phyloP scores from a whole-genome alignment of 2,797 vertebrate genomes.

The Setipinna tenuifilis region DNA sequence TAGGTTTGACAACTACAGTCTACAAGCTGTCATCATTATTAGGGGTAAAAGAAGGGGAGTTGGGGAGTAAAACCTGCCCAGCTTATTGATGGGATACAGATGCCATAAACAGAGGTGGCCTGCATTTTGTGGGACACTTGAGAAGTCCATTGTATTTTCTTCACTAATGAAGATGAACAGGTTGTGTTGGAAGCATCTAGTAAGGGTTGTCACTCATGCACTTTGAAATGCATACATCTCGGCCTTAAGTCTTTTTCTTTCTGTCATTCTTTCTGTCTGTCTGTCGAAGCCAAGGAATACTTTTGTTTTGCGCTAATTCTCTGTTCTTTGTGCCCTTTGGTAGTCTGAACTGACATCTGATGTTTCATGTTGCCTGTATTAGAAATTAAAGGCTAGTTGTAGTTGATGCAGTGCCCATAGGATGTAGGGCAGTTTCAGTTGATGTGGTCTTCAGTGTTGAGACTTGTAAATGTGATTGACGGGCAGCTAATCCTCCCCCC shows the following conservation, averaged over 20 bases:
- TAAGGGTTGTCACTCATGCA: background rate
- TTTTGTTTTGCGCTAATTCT: background rate
- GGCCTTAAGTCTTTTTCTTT: background rate
- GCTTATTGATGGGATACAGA: background rate
- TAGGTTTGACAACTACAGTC: background rate
- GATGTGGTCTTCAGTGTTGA: no score
- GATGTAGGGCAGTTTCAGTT: no score
- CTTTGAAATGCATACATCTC: background rate
- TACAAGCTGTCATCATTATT: background rate
- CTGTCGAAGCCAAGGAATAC: background rate
- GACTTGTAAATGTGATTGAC: no score
- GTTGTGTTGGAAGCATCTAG: background rate
- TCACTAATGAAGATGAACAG: background rate
- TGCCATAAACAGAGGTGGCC: background rate
- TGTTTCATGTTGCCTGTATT: no score
- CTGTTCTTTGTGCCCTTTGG: no score
- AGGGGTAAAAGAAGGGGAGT: background rate
- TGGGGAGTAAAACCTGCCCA: background rate
- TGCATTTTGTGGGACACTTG: conserved; percentile 14
- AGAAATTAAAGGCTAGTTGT: no score
- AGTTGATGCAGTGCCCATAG: no score
- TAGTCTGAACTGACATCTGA: no score
- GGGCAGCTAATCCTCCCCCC: no score
- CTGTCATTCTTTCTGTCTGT: background rate
- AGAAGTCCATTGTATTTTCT: background rate